phyloP scores from a whole-genome alignment of 1,140 invertebrate genomes.

The Sarcophaga bullata region DNA sequence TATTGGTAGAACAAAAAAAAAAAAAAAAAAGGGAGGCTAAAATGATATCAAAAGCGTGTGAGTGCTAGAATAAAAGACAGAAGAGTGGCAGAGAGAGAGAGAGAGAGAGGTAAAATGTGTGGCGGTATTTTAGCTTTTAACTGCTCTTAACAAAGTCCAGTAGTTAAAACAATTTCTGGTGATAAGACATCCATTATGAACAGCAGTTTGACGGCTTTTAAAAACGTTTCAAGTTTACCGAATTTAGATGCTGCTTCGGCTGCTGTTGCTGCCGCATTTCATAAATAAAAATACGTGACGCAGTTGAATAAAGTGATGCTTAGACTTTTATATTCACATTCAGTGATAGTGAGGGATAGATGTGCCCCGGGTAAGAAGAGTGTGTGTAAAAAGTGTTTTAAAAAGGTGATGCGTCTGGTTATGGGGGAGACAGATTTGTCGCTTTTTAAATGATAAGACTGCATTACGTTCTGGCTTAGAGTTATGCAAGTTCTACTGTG shows the following conservation, averaged over 20 bases:
- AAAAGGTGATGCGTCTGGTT: constrained; percentile 15
- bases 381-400: not conserved
- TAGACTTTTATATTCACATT: not conserved
- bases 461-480: not conserved
- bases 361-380: not conserved
- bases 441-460: constrained; percentile 32
- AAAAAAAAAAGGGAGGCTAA: no score
- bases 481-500: no score
- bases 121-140: constrained; percentile 37
- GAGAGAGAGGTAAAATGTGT: not conserved
- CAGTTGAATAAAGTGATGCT: not conserved
- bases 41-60: not conserved
- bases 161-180: constrained; percentile 41
- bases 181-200: constrained; percentile 41
- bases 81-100: not conserved
- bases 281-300: not conserved
- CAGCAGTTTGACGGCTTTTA: constrained; percentile 40
- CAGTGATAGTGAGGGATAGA: not conserved
- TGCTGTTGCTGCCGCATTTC: not conserved
- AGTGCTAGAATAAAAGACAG: not conserved
- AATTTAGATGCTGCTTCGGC: not conserved
- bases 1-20: not conserved
- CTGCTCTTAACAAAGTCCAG: constrained; percentile 36
- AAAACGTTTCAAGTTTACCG: constrained; percentile 27
- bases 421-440: constrained; percentile 37